A percentile compares a stretch with the other conserved stretches of the same genome.
phyloP scores from a whole-genome alignment of 2,888 invertebrate species.

The Coecobrya sp. region DNA sequence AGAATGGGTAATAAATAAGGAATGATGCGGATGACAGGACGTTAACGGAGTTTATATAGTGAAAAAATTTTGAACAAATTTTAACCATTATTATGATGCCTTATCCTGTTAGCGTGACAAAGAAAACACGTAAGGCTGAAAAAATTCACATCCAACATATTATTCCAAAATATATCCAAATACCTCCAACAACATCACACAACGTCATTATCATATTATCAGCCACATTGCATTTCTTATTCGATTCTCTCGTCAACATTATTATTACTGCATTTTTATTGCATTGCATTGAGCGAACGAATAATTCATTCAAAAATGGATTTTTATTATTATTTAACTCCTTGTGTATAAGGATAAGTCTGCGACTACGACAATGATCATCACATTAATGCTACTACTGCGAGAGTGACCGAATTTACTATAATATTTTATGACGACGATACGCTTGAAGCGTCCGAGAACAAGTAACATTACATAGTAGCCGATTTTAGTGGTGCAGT shows the following conservation, averaged over 20 bases:
- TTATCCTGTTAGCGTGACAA: slow-evolving; percentile 46
- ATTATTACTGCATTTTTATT: slow-evolving; percentile 6
- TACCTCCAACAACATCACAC: slow-evolving; percentile 15
- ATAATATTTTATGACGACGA: slow-evolving; percentile 45
- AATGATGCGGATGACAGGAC: slow-evolving; percentile 62
- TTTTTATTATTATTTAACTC: slow-evolving; percentile 44
- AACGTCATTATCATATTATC: slow-evolving; percentile 31
- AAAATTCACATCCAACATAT: slow-evolving; percentile 7
- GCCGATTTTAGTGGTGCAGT: neutral
- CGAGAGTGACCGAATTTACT: slow-evolving; percentile 66
- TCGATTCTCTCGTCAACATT: slow-evolving; percentile 22
- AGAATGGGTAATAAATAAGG: slow-evolving; percentile 58
- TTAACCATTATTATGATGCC: neutral
- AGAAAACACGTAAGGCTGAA: slow-evolving; percentile 38
- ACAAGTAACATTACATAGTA: slow-evolving; percentile 23
- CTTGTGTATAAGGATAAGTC: slow-evolving; percentile 49
- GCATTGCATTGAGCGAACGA: slow-evolving; percentile 28
- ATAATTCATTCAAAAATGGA: slow-evolving; percentile 60
- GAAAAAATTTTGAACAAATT: slow-evolving; percentile 64
- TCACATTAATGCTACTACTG: neutral
- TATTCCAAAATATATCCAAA: slow-evolving; percentile 47
- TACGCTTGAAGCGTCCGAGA: slow-evolving; percentile 62
- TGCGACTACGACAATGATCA: neutral
- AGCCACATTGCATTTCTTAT: slow-evolving; percentile 31
- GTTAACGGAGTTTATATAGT: slow-evolving; percentile 70